phyloP scores from a whole-genome alignment of 2,888 invertebrate genomes.

The Leuctra nigra region DNA sequence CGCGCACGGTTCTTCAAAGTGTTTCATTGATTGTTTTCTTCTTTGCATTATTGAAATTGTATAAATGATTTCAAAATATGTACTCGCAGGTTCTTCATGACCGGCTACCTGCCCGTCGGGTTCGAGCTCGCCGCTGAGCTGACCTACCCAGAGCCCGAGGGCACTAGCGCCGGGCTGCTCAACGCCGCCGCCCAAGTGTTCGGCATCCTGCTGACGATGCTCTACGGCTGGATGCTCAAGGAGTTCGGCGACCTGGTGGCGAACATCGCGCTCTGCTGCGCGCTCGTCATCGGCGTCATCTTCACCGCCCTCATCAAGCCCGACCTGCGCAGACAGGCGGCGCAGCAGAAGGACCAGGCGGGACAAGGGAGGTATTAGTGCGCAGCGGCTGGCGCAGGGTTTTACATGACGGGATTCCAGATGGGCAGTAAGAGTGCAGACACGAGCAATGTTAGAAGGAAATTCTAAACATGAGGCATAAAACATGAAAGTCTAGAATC shows the following conservation, averaged over 20 bases:
- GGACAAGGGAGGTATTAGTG: neutral
- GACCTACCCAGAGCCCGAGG: constrained; percentile 96
- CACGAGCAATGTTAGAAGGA: too few relatives aligned
- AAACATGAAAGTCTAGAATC: too few relatives aligned
- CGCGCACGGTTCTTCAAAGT: too few relatives aligned
- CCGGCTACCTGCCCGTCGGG: constrained; percentile 96
- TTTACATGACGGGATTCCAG: neutral
- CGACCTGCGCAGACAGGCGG: constrained; percentile 75
- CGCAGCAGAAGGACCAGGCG: constrained; percentile 35
- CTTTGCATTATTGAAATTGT: too few relatives aligned
- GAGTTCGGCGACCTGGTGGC: constrained; percentile 57
- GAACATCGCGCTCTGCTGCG: constrained; percentile 68
- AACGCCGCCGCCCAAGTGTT: constrained; percentile 86
- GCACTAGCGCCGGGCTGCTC: constrained; percentile 90
- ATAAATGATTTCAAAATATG: too few relatives aligned
- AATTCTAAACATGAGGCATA: too few relatives aligned
- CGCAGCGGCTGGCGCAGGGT: neutral
- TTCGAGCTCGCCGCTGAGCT: constrained; percentile 97
- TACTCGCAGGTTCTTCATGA: constrained; percentile 96
- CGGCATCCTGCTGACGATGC: constrained; percentile 72
- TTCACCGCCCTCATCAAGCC: constrained; percentile 71
- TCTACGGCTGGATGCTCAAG: constrained; percentile 43
- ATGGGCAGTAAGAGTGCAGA: too few relatives aligned
- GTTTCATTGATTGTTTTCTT: too few relatives aligned
- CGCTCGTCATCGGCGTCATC: constrained; percentile 70